Base-by-base conservation (phyloP, 2,888 invertebrate genomes). In the Netelia inedita region DNA sequence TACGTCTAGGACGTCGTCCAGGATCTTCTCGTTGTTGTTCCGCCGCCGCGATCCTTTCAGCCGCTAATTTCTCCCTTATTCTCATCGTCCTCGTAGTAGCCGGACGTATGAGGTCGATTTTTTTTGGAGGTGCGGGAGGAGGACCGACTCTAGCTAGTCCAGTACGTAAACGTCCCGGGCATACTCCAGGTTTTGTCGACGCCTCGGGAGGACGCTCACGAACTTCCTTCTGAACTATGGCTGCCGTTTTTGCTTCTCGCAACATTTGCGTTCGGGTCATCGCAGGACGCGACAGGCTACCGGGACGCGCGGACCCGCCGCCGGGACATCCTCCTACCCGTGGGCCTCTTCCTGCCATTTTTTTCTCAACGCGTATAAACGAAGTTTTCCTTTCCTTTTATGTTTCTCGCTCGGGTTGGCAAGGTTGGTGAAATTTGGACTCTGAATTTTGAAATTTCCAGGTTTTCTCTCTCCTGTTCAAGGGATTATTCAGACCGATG, bases 81-180 rank as follows among this genome's bases (percentile, higher is more conserved):
- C 89, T 6, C 92, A 92, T 92, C 1, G 92, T 85, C 72, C 89
- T 91, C 1, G 92, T 92, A 89, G 90, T 76, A 0, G 74, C 59
- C 0, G 92, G 92, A 19, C 82, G 89, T 2, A 76, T 83, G 50
- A 91, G 91, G 8, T 92, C 90, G 5, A 92, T 79, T 43, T 87
- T 91, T 14, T 89, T 90, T 1, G 91, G 92, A 5, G 88, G 87
- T 1, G 71, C 73, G 1, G 84, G 86, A 0, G 82, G 84, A 5
- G 90, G 88, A 0, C 86, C 83, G 0, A 69, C 1, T 21, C 16
- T 78, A 0, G 83, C 83, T 1, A 84, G 78, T 5, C 82, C 28
- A 14, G 83, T 80, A 16, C 86, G 84, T 10, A 66, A 16, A 1
- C 75, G 59, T 1, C 73, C 21, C 1, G 81, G 82, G 46, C 73